phyloP scores from a whole-genome alignment of 2,888 invertebrate species.

The Pogonocherus hispidulus region DNA sequence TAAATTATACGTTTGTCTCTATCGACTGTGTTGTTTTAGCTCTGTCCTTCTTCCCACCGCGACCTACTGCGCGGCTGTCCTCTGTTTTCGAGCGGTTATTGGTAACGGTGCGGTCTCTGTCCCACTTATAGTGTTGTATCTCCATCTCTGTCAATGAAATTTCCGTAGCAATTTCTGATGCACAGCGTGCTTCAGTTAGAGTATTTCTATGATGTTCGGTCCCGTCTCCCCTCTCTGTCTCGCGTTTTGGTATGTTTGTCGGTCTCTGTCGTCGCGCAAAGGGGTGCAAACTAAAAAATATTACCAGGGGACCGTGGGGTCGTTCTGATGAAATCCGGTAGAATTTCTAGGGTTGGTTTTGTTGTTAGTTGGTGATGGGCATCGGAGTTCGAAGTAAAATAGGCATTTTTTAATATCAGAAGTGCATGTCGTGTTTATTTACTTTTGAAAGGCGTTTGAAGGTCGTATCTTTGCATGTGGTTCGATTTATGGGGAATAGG shows the following conservation, averaged over 20 bases:
- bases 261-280: slow-evolving; percentile 45
- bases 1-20: slow-evolving; percentile 58
- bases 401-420: background rate
- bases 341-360: slow-evolving; percentile 45
- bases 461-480: background rate
- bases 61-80: slow-evolving; percentile 25
- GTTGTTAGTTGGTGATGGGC: slow-evolving; percentile 29
- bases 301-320: slow-evolving; percentile 52
- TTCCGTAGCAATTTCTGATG: slow-evolving; percentile 43
- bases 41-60: slow-evolving; percentile 38
- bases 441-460: background rate
- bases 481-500: background rate
- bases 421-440: background rate
- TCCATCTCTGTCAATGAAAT: slow-evolving; percentile 32
- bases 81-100: slow-evolving; percentile 44
- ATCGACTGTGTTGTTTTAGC: slow-evolving; percentile 48
- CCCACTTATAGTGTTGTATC: background rate
- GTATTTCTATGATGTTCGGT: slow-evolving; percentile 44
- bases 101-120: slow-evolving; percentile 38
- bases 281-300: slow-evolving; percentile 59
- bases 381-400: background rate
- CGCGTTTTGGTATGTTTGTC: slow-evolving; percentile 27
- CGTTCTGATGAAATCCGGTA: slow-evolving; percentile 48
- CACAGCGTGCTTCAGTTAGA: slow-evolving; percentile 37
- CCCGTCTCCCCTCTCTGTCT: slow-evolving; percentile 35